These are phyloP conservation scores for Paramormyrops hopkinsi DNA, from an alignment of 2,797 vertebrate genomes.

Conservation along the genomic window DNA sequence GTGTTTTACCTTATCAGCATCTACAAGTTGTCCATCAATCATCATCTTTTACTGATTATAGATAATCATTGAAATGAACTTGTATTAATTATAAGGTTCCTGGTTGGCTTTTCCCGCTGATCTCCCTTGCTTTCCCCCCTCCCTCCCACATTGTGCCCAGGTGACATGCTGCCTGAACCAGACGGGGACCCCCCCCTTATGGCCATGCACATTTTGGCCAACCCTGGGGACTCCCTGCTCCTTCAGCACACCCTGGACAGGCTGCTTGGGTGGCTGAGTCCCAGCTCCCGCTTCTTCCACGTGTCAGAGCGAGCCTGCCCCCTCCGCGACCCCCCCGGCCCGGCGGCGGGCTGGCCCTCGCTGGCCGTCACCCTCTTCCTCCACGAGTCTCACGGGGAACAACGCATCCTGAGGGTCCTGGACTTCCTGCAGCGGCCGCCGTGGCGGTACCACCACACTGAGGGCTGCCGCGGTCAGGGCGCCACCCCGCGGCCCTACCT, in stretches of 20 bases:
- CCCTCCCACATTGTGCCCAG: conserved; percentile 28
- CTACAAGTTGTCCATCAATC: neutral
- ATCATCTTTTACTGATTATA: neutral
- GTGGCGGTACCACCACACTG: conserved; percentile 73
- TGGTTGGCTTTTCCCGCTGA: neutral
- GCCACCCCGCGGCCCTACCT: conserved; percentile 45
- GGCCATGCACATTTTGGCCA: conserved; percentile 80
- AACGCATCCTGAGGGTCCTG: conserved; percentile 71
- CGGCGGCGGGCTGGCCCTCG: conserved; percentile 63
- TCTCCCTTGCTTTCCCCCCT: neutral
- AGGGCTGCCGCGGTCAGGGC: conserved; percentile 37
- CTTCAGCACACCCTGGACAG: conserved; percentile 77
- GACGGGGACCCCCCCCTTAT: conserved; percentile 53
- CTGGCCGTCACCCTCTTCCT: conserved; percentile 84
- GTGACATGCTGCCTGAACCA: conserved; percentile 49
- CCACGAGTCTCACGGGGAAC: conserved; percentile 72
- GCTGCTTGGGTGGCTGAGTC: conserved; percentile 75
- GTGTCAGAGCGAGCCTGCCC: conserved; percentile 77
- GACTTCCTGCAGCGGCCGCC: conserved; percentile 79
- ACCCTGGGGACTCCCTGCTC: conserved; percentile 64
- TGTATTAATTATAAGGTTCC: neutral
- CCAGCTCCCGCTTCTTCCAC: conserved; percentile 71
- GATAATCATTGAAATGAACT: neutral
- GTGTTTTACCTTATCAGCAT: conserved; percentile 25
- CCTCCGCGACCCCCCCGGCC: conserved; percentile 43